Conservation (phyloP, 2,888 invertebrate species). For the Cryptus armator region DNA sequence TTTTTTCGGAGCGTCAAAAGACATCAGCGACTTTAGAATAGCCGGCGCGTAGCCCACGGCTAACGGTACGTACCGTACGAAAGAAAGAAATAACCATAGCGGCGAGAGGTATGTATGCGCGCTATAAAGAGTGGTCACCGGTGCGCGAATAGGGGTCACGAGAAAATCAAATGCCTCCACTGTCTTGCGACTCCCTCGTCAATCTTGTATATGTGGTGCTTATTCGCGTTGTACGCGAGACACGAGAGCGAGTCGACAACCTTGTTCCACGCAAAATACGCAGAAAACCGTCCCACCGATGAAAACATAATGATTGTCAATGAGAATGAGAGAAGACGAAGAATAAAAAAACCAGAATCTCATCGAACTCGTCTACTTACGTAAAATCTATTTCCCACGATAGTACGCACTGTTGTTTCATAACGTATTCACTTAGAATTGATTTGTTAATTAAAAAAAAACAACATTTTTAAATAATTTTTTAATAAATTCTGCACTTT, state of each 20-base stretch:
- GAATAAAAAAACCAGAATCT: slow-evolving; percentile 33
- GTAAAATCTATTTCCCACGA: slow-evolving; percentile 45
- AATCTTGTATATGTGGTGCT: slow-evolving; percentile 16
- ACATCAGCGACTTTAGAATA: slow-evolving; percentile 36
- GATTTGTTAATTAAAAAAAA: slow-evolving; percentile 22
- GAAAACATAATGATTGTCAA: slow-evolving; percentile 37
- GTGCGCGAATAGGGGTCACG: slow-evolving; percentile 55
- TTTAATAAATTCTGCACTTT: no score
- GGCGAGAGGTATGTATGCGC: slow-evolving; percentile 16
- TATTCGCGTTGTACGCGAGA: neutral
- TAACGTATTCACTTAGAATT: slow-evolving; percentile 28
- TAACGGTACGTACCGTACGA: slow-evolving; percentile 58
- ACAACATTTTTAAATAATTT: neutral
- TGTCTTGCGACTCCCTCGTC: slow-evolving; percentile 31
- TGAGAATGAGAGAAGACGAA: slow-evolving; percentile 30
- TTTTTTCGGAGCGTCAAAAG: slow-evolving; percentile 21
- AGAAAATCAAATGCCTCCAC: slow-evolving; percentile 46
- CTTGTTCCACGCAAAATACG: slow-evolving; percentile 19
- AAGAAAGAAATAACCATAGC: slow-evolving; percentile 39
- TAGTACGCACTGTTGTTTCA: slow-evolving; percentile 30
- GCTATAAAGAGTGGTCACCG: slow-evolving; percentile 21
- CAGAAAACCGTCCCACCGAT: slow-evolving; percentile 22
- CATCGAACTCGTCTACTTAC: slow-evolving; percentile 64
- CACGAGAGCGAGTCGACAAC: slow-evolving; percentile 19
- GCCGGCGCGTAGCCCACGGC: slow-evolving; percentile 16